Evolutionary conservation across 53 echinoderm and acorn worm species (phyloP), one percentile per base, ranked within the genome.

Genomic region (Temnopleurus reevesii): DNA sequence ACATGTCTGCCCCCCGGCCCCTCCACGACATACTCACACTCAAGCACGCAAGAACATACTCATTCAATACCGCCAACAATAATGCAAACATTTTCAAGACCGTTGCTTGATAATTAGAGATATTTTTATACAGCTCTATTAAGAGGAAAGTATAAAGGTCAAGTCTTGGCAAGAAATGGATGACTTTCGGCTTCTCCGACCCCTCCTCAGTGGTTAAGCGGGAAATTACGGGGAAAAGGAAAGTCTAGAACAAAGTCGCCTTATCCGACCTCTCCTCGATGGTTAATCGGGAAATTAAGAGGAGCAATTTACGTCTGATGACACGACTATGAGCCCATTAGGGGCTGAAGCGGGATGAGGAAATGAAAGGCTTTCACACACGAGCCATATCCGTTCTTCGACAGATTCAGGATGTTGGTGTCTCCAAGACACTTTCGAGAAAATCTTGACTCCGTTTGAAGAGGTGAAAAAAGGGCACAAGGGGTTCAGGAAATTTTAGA

Each of bases 11-110:
- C n/a, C 5, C 17, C 17, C 15, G 71, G 34, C 15, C 43, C 36
- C 71, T 71, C 41, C n/a, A 71, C 8, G 21, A 5, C 4, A 66
- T 21, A 71, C 41, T 71, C 41, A 6, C 41, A 21, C 38, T 18
- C 6, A n/a, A 60, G 12, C 15, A 58, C 27, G 59, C 33, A 13
- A 15, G 8, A 15, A 33, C 26, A 3, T 64, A 18, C 5, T 4
- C 64, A 64, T 34, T 4, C 35, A 19, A 64, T 64, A 31, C 34
- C 26, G 2, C 64, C 35, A 8, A 34, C 4, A 64, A 33, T 34
- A 33, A 65, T 65, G 65, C 35, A 65, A 65, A 65, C 65, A 65
- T 34, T 65, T 5, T 65, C 33, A 65, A 65, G 65, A 65, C 41
- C 19, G 21, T 38, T 71, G 38, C 38, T 36, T 19, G n/a, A 66